These are phyloP conservation scores for Brachionus rotundiformis DNA, from an alignment of 1,140 invertebrate species.

Conservation along the genomic window DNA sequence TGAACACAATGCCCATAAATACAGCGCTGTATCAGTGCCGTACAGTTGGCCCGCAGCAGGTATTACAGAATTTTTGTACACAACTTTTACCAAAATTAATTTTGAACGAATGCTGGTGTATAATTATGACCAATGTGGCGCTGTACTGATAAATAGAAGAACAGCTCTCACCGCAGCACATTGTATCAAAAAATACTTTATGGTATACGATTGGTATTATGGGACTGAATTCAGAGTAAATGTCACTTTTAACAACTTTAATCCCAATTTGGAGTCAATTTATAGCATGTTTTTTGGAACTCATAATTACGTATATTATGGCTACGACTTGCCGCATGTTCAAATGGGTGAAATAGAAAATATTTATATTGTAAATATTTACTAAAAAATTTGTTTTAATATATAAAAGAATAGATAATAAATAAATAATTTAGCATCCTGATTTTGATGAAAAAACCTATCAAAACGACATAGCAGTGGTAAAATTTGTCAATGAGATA, in stretches of 20 bases:
- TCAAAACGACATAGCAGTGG: conserved; percentile 27
- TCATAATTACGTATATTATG: conserved; percentile 32
- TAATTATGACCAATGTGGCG: neutral
- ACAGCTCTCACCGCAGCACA: conserved; percentile 35
- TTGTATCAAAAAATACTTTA: conserved; percentile 27
- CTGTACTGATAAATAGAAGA: conserved; percentile 24
- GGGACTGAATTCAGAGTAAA: neutral
- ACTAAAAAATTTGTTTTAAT: too few species aligned
- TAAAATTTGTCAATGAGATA: conserved; percentile 1
- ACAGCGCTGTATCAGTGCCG: neutral
- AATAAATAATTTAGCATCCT: neutral
- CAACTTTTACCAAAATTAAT: neutral
- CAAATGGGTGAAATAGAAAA: conserved; percentile 30
- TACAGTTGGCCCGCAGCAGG: conserved; percentile 47
- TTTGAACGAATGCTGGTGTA: neutral
- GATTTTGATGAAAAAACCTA: neutral
- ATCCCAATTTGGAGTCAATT: conserved; percentile 40
- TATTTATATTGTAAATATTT: conserved; percentile 37
- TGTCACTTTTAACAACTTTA: conserved; percentile 15
- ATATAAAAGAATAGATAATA: neutral
- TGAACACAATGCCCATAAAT: neutral
- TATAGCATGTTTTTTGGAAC: neutral
- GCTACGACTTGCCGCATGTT: conserved; percentile 13
- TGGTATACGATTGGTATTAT: neutral
- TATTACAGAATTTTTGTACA: neutral